Conservation (phyloP, 2,888 invertebrate genomes). For the Acleris laterana region DNA sequence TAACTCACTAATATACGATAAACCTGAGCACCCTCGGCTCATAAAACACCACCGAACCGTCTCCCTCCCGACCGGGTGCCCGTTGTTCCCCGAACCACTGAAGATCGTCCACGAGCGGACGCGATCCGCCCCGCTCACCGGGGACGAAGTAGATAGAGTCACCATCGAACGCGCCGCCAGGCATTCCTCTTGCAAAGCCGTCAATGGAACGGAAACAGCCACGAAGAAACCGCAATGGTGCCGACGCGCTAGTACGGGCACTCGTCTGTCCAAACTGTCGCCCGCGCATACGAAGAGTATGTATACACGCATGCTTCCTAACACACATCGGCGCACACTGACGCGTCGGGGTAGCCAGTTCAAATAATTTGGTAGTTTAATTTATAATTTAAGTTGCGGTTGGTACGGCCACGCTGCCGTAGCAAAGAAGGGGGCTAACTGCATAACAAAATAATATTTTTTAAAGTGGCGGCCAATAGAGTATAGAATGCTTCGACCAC, state of each 20-base stretch:
- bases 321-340: constrained; percentile 18
- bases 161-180: constrained; percentile 62
- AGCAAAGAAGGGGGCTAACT: too few species aligned
- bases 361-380: constrained; percentile 4
- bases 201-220: constrained; percentile 62
- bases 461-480: too few species aligned
- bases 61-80: constrained; percentile 71
- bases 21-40: constrained; percentile 57
- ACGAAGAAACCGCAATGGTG: constrained; percentile 66
- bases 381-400: constrained; percentile 22
- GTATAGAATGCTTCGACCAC: too few species aligned
- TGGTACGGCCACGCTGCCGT: constrained; percentile 13
- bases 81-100: constrained; percentile 66
- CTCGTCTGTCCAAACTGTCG: constrained; percentile 73
- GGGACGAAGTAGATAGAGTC: constrained; percentile 73
- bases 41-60: constrained; percentile 74
- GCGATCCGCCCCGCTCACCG: constrained; percentile 87
- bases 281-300: constrained; percentile 80
- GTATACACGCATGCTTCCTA: constrained; percentile 55
- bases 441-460: too few species aligned
- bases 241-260: constrained; percentile 76
- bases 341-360: constrained; percentile 3
- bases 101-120: constrained; percentile 86
- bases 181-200: constrained; percentile 67
- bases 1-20: constrained; percentile 76